Evolutionary conservation across 1,140 invertebrate genomes (phyloP), one percentile per base, ranked within the genome.

Genomic region (Sogatella furcifera): DNA sequence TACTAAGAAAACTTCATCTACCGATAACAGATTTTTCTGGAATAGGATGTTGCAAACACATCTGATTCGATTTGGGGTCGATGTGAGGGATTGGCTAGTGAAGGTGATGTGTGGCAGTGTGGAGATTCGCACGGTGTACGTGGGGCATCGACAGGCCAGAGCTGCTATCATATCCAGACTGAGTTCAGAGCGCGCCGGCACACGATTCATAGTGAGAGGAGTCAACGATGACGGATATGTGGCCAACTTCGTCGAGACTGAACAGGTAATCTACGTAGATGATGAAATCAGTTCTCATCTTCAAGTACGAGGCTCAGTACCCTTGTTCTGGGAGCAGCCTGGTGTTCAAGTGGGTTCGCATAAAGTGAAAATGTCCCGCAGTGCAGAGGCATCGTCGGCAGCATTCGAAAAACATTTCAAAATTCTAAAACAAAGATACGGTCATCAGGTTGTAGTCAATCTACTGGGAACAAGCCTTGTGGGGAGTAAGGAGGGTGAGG

Each of bases 161-260:
- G 92, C 95, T 2, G 91, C 92, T 9, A 82, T 99, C 17, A 86
- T 99, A 58, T 99, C 97, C 11, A 79, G 97, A 59, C 80, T 99
- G 5, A 98, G 94, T 73, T 97, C 92, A 76, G 96, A 99, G 77
- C 79, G 97, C 68, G 93, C 93, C 43, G 95, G 95, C 6, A 97
- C 95, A 15, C 17, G 91, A 64, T 99, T 99, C 71, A 98, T 98
- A 78, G 95, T 98, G 0, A 80, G 97, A 66, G 97, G 97, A n/a
- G 91, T 88, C 41, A 98, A 99, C 77, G 97, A 99, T 78, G 92
- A 97, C 73, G 97, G 97, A 0, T 90, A 97, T 79, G 97, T 99
- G 38, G 97, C 97, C 2, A 99, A 99, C 80, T 99, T 99, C 82
- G 95, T 98, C 10, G 97, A 99, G 82, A 99, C 96, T 0, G 97